phyloP scores from a whole-genome alignment of 1,140 invertebrate species.

The Steinernema feltiae region DNA sequence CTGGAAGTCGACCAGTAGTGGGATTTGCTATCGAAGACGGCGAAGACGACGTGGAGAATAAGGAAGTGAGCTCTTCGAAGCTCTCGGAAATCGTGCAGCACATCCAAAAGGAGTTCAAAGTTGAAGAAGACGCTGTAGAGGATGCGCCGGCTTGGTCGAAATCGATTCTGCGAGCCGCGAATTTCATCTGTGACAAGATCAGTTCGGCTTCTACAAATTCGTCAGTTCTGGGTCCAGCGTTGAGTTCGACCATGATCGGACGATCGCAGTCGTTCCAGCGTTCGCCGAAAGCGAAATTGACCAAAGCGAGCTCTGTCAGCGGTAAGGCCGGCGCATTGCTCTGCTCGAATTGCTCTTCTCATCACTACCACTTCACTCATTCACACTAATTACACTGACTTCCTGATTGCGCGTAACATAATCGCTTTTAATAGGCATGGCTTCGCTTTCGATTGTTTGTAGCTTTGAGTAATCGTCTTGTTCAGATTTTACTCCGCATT shows the following conservation, averaged over 20 bases:
- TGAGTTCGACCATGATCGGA: conserved; percentile 11
- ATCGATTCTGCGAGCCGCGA: conserved; percentile 46
- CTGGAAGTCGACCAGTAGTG: background rate
- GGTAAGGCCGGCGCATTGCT: background rate
- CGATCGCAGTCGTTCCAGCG: conserved; percentile 3
- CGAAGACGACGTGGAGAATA: background rate
- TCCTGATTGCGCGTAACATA: background rate
- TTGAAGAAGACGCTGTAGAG: conserved; percentile 10
- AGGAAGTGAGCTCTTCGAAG: background rate
- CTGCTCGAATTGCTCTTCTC: background rate
- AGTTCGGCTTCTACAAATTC: background rate
- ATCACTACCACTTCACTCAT: conserved; percentile 13
- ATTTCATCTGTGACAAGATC: conserved; percentile 53
- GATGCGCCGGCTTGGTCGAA: conserved; percentile 46
- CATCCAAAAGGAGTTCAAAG: conserved; percentile 28
- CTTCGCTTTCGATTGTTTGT: background rate
- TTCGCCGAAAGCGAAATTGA: background rate
- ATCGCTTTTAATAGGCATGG: background rate
- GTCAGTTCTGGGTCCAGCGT: background rate
- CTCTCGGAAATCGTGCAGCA: conserved; percentile 22
- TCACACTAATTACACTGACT: background rate
- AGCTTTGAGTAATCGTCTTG: background rate
- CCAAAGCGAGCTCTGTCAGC: background rate
- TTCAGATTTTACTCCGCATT: conserved; percentile 39
- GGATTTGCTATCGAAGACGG: background rate